A percentile compares a stretch with the other conserved stretches of the same genome.
Conservation (phyloP, 2,113 vertebrate species). For the Gymnogyps californianus region DNA sequence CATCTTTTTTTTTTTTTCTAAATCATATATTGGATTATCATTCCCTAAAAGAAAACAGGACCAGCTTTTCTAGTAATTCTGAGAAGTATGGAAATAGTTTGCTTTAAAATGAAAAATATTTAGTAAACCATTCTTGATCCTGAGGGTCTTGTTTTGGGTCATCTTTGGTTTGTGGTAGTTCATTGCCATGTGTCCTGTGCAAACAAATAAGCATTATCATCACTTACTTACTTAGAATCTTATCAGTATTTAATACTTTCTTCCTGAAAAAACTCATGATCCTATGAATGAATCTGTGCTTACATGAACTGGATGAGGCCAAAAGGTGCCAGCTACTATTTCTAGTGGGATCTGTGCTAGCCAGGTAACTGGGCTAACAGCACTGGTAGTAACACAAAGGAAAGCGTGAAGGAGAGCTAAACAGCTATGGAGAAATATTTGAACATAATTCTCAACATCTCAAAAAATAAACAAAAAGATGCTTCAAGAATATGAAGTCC, state of each 20-base stretch:
- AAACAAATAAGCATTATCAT: slow-evolving; percentile 52
- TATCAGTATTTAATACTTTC: not conserved
- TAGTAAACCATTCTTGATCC: slow-evolving; percentile 95
- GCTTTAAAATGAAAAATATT: slow-evolving; percentile 93
- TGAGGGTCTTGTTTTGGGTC: slow-evolving; percentile 76
- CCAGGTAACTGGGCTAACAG: not conserved
- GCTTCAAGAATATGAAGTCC: not conserved
- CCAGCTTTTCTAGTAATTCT: not conserved
- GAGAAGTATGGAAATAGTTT: not conserved
- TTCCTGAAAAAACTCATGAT: not conserved
- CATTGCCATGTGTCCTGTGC: slow-evolving; percentile 78
- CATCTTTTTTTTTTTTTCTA: not conserved
- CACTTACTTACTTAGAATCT: not conserved
- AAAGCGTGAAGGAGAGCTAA: not conserved
- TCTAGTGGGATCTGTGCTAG: not conserved
- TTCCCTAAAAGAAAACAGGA: not conserved
- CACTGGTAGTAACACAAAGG: not conserved
- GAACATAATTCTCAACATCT: not conserved
- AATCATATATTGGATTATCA: not conserved
- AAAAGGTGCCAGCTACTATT: not conserved
- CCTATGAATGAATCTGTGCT: not conserved
- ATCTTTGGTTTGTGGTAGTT: slow-evolving; percentile 72
- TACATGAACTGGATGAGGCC: not conserved
- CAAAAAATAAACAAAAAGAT: not conserved
- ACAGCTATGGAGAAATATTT: not conserved